Conservation (phyloP, 2,797 vertebrate species). For the Erethizon dorsatum region DNA sequence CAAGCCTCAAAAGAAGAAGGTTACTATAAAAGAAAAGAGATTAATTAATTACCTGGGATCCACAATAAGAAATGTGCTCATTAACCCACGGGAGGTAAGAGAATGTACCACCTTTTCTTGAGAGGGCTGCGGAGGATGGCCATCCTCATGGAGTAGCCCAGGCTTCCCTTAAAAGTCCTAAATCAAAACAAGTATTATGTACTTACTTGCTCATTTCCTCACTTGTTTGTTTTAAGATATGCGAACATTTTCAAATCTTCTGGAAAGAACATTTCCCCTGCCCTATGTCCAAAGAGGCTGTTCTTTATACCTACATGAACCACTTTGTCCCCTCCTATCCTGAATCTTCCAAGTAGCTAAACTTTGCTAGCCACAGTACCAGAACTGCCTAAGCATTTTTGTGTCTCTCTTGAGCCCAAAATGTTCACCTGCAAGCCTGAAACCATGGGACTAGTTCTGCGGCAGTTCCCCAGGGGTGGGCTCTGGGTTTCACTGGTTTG, state of each 20-base stretch:
- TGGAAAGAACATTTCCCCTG: neutral
- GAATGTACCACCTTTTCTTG: neutral
- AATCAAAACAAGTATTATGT: neutral
- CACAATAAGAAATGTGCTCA: neutral
- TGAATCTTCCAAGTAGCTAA: neutral
- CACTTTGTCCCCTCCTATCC: neutral
- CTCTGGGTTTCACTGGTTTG: neutral
- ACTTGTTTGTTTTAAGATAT: neutral
- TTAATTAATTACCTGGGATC: neutral
- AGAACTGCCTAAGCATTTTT: neutral
- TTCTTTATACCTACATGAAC: neutral
- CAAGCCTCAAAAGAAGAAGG: neutral
- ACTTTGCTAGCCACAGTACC: neutral
- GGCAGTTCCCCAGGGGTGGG: too few relatives aligned
- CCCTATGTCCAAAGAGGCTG: neutral
- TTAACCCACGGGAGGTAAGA: neutral
- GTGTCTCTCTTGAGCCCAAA: neutral
- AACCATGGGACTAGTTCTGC: neutral
- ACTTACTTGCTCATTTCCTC: neutral
- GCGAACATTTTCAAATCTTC: neutral
- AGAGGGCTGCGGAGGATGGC: neutral
- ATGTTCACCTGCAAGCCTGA: neutral
- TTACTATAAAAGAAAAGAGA: neutral
- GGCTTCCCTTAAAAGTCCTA: neutral
- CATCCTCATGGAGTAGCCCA: neutral